A percentile compares a stretch with the other conserved stretches of the same genome.
These are phyloP conservation scores for Tromatobia lineatoria DNA, from an alignment of 2,888 invertebrate genomes.

Conservation along the genomic window DNA sequence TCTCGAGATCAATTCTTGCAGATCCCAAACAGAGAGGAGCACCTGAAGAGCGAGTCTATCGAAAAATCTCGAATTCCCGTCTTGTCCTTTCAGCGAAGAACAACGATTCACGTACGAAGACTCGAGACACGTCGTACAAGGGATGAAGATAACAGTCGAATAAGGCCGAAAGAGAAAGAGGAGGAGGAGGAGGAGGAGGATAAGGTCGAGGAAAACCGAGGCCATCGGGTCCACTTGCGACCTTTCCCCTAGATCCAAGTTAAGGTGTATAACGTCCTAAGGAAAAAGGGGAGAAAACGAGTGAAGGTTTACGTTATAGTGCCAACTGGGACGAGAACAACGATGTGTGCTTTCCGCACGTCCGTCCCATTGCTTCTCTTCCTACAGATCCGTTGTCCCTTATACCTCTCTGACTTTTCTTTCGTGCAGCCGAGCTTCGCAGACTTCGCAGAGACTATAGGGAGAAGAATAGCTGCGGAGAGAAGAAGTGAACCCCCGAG, in stretches of 20 bases:
- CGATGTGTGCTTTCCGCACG: slow-evolving; percentile 55
- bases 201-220: slow-evolving; percentile 17
- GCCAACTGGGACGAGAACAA: slow-evolving; percentile 17
- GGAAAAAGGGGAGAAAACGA: slow-evolving; percentile 40
- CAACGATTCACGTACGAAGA: slow-evolving; percentile 13
- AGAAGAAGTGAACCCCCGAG: slow-evolving; percentile 53
- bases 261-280: slow-evolving; percentile 36
- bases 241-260: slow-evolving; percentile 35
- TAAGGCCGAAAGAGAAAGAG: background rate
- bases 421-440: background rate
- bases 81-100: slow-evolving; percentile 19
- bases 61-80: slow-evolving; percentile 11
- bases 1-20: too few species aligned
- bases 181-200: background rate
- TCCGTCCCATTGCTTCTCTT: slow-evolving; percentile 61
- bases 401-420: slow-evolving; percentile 49
- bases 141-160: slow-evolving; percentile 29
- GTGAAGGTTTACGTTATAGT: slow-evolving; percentile 31
- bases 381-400: slow-evolving; percentile 52
- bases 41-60: background rate
- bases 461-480: slow-evolving; percentile 41
- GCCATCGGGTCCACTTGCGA: slow-evolving; percentile 35
- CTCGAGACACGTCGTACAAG: slow-evolving; percentile 12
- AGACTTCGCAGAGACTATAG: background rate
- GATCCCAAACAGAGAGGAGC: background rate